A percentile compares a stretch with the other conserved stretches of the same genome.
These are phyloP conservation scores for Ostrea edulis DNA, from an alignment of 1,140 invertebrate species.

Conservation along the genomic window DNA sequence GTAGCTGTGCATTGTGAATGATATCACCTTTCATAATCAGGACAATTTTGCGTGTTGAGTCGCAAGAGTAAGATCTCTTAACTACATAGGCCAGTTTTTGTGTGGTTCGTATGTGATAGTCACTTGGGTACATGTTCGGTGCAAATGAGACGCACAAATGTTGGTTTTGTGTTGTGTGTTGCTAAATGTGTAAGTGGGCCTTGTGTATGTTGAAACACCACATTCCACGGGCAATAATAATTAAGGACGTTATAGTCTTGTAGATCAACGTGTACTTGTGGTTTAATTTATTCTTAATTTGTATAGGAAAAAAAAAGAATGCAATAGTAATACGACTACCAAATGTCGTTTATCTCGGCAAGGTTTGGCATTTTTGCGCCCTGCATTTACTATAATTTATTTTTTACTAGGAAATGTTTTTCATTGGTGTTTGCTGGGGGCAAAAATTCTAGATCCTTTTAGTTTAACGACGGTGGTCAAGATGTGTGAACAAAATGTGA, in stretches of 20 bases:
- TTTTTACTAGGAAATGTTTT: not conserved
- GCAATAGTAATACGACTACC: constrained; percentile 6
- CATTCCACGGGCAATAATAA: constrained; percentile 27
- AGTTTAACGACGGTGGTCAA: not conserved
- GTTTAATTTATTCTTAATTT: constrained; percentile 24
- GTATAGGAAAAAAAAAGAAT: not conserved
- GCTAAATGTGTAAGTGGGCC: constrained; percentile 15
- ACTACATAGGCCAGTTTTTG: constrained; percentile 30
- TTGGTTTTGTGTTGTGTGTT: constrained; percentile 1
- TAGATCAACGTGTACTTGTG: not conserved
- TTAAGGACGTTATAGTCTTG: not conserved
- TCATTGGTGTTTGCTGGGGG: not conserved
- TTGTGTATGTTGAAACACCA: constrained; percentile 14
- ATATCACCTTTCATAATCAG: constrained; percentile 18
- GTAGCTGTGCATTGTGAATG: not conserved
- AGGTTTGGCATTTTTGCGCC: not conserved
- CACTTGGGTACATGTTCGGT: not conserved
- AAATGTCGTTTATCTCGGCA: not conserved
- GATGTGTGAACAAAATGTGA: constrained; percentile 13
- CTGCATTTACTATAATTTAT: not conserved
- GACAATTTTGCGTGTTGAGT: not conserved
- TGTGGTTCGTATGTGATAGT: not conserved
- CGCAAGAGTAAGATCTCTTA: constrained; percentile 29
- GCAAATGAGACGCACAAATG: not conserved
- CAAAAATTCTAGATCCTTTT: not conserved